Evolutionary conservation across 2,797 vertebrate species (phyloP).

Genomic region (Syncerus caffer): DNA sequence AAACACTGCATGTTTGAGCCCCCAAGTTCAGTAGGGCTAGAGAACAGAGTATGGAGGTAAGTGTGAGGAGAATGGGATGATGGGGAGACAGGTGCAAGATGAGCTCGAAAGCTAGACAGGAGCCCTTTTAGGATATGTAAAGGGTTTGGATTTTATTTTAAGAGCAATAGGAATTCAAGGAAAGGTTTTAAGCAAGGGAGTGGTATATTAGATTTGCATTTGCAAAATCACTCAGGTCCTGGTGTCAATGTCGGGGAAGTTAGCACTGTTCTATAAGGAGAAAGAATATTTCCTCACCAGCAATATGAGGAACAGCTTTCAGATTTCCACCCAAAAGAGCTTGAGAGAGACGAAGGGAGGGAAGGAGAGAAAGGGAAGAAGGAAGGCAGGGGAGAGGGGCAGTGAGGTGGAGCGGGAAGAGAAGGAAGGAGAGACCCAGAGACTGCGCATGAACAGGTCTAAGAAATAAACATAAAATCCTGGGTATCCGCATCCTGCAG

Average conservation of each 20-base stretch:
- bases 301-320: not conserved
- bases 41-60: fast-evolving
- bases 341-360: not conserved
- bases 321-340: not conserved
- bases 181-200: not conserved
- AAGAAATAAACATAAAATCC: constrained; percentile 36
- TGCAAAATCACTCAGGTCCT: not conserved
- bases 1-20: not conserved
- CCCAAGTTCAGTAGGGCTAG: fast-evolving
- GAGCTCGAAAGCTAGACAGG: not conserved
- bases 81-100: not conserved
- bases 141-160: not conserved
- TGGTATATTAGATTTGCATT: not conserved
- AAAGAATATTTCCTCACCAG: not conserved
- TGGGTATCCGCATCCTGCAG: constrained; percentile 2
- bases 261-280: not conserved
- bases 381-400: not conserved
- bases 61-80: too few species aligned
- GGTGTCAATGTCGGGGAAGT: not conserved
- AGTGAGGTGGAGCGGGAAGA: not conserved
- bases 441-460: not conserved
- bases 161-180: not conserved
- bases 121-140: not conserved
- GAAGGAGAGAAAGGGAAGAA: not conserved
- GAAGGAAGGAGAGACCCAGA: not conserved